These are phyloP conservation scores for Lagria hirta DNA, from an alignment of 2,888 invertebrate genomes.

Conservation along the genomic window DNA sequence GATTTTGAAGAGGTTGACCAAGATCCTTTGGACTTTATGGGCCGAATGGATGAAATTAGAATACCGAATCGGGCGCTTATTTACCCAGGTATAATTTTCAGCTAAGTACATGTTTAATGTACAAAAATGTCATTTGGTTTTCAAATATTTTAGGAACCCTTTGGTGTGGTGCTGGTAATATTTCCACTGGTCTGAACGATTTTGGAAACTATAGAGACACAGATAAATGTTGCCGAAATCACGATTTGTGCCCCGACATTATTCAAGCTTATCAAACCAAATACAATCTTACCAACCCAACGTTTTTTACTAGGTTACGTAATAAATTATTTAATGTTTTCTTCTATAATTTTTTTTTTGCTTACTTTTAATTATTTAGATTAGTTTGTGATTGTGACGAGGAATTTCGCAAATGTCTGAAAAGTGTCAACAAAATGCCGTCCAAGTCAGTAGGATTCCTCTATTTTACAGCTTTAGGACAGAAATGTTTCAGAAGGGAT, in stretches of 20 bases:
- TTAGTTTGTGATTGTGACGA: constrained; percentile 60
- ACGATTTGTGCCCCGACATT: constrained; percentile 68
- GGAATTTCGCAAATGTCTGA: constrained; percentile 57
- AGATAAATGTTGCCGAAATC: constrained; percentile 73
- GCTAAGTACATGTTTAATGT: background rate
- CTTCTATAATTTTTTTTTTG: no score
- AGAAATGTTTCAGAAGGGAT: constrained; percentile 63
- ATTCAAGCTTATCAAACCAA: constrained; percentile 52
- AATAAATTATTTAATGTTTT: no score
- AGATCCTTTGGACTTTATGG: constrained; percentile 27
- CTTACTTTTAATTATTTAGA: constrained; percentile 44
- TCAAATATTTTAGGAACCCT: constrained; percentile 63
- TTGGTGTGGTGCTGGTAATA: constrained; percentile 77
- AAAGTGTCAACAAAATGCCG: constrained; percentile 45
- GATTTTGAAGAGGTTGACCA: constrained; percentile 33
- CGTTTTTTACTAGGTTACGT: constrained; percentile 45
- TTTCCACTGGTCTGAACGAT: constrained; percentile 64
- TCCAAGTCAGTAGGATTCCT: constrained; percentile 56
- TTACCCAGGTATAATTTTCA: constrained; percentile 35
- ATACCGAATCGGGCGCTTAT: constrained; percentile 41
- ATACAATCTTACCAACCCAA: constrained; percentile 46
- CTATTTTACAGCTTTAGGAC: constrained; percentile 61
- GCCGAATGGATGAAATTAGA: constrained; percentile 28
- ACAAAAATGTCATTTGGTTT: background rate
- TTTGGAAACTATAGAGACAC: constrained; percentile 63